phyloP scores from a whole-genome alignment of 2,888 invertebrate species.

The Metacarcinus magister region DNA sequence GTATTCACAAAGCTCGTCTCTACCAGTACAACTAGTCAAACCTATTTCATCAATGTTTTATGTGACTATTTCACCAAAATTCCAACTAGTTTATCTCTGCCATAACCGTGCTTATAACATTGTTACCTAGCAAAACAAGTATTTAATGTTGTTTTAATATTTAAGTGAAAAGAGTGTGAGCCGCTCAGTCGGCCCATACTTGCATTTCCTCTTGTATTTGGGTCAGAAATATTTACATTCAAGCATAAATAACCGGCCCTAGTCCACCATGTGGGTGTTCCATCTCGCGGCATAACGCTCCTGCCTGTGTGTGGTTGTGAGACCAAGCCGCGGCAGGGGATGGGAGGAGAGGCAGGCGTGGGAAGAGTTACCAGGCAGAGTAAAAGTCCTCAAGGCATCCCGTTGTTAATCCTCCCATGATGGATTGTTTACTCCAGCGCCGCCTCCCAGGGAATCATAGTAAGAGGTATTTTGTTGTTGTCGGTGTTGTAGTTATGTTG shows the following conservation, averaged over 20 bases:
- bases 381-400: background rate
- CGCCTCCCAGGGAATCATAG: background rate
- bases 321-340: background rate
- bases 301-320: conserved; percentile 12
- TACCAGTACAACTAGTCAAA: background rate
- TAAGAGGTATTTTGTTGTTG: background rate
- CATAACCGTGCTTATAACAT: background rate
- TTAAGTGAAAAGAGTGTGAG: background rate
- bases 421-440: conserved; percentile 43
- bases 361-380: background rate
- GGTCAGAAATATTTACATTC: conserved; percentile 33
- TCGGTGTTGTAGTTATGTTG: conserved; percentile 1
- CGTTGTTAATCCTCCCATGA: conserved; percentile 45
- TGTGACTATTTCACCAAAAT: background rate
- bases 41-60: background rate
- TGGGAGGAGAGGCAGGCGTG: background rate
- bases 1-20: background rate
- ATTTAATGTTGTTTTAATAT: background rate
- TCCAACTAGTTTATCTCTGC: background rate
- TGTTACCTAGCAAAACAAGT: background rate
- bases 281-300: background rate
- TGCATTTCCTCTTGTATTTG: background rate
- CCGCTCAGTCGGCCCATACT: background rate
- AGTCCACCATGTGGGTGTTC: conserved; percentile 8
- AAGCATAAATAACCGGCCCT: background rate